These are phyloP conservation scores for Macroglossus sobrinus DNA, from an alignment of 2,113 vertebrate genomes.

Conservation along the genomic window DNA sequence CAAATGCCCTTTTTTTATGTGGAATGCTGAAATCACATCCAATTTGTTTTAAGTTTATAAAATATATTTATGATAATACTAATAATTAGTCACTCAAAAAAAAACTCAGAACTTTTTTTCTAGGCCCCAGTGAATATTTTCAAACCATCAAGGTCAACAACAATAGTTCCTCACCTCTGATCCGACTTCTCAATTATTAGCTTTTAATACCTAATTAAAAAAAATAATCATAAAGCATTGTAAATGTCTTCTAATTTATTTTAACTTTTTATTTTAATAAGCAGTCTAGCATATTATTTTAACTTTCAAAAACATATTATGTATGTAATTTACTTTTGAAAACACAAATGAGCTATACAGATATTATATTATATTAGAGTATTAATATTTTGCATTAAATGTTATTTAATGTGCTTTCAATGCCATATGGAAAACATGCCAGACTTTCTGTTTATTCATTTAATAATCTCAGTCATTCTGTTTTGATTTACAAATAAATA, in stretches of 20 bases:
- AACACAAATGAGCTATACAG: neutral
- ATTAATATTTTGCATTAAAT: neutral
- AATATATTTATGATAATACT: neutral
- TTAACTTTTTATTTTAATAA: constrained; percentile 21
- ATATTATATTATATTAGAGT: neutral
- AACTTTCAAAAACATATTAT: neutral
- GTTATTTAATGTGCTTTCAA: neutral
- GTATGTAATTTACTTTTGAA: neutral
- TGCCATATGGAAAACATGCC: neutral
- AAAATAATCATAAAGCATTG: neutral
- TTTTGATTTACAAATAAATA: neutral
- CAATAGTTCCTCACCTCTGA: neutral
- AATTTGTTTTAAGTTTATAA: neutral
- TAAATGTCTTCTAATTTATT: neutral
- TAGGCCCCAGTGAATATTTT: neutral
- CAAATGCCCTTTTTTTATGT: neutral
- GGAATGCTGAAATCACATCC: neutral
- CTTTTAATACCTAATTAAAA: neutral
- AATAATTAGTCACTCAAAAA: neutral
- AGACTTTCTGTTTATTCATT: neutral
- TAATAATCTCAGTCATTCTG: neutral
- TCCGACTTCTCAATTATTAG: neutral
- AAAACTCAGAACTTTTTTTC: neutral
- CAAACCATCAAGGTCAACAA: neutral
- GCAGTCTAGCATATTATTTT: neutral